These are phyloP conservation scores for Dendrolimus kikuchii DNA, from an alignment of 1,140 invertebrate genomes.

Conservation along the genomic window DNA sequence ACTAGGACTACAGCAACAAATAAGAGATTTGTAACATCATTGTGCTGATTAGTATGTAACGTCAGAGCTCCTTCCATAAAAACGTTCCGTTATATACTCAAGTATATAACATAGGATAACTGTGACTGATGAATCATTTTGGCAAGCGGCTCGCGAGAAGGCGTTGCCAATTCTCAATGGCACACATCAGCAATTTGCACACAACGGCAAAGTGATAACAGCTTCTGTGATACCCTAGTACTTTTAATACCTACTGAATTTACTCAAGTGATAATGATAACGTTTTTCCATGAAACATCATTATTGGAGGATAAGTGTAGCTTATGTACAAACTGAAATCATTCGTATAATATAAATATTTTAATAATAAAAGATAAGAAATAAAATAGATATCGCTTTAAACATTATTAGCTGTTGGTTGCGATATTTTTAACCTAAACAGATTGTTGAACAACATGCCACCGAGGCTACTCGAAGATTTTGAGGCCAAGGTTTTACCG, in stretches of 20 bases:
- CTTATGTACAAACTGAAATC: background rate
- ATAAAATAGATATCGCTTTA: conserved; percentile 26
- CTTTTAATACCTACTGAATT: conserved; percentile 22
- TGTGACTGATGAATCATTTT: conserved; percentile 42
- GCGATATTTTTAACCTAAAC: conserved; percentile 57
- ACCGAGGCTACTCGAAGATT: conserved; percentile 45
- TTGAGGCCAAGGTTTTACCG: conserved; percentile 60
- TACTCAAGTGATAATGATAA: background rate
- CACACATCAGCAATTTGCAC: conserved; percentile 27
- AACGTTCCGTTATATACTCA: background rate
- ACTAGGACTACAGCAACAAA: conserved; percentile 17
- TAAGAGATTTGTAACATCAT: background rate
- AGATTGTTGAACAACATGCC: conserved; percentile 53
- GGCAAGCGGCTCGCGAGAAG: conserved; percentile 44
- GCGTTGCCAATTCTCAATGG: conserved; percentile 47
- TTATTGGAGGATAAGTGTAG: background rate
- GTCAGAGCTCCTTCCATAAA: too few species aligned
- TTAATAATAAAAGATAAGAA: conserved; percentile 12
- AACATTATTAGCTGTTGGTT: conserved; percentile 44
- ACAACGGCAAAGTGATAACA: conserved; percentile 30
- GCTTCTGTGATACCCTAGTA: conserved; percentile 37
- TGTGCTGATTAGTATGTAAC: background rate
- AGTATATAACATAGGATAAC: background rate
- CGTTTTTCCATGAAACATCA: background rate
- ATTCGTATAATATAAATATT: conserved; percentile 3